Base-by-base conservation (phyloP, 2,797 vertebrate species). In the Phyllotis vaccarum region DNA sequence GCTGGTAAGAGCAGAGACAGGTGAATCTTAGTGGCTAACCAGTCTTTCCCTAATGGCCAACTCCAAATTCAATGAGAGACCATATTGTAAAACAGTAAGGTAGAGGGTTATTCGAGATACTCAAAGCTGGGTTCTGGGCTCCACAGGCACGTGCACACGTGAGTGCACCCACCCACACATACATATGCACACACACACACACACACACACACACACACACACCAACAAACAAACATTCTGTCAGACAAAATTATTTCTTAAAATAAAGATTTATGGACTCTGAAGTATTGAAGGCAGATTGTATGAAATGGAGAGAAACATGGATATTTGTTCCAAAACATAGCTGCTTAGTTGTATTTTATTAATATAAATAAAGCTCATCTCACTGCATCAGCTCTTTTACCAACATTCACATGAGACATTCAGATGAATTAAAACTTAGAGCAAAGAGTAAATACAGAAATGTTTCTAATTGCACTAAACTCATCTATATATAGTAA, bases 401-500 rank as follows among this genome's bases (percentile, higher is more conserved):
- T 88, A 92, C 37, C 76, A 80, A 29, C 79, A 14, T 86, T 89
- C 19, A 89, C 62, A 93, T 90, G 3, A 90, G 54, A 78, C 85
- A n/a, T n/a, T n/a, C n/a, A 95, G 87, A 95, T 93, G 72, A 94
- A 95, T 91, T 87, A 96, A 88, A 88, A 56, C 82, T 86, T 80
- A 93, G 94, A 87, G 40, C 9, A 40, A 93, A 91, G 43, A 86
- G 43, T 68, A 92, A 93, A 93, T 94, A 92, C 68, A 91, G 56
- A 95, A 93, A 83, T 89, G 37, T 24, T 83, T 96, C 81, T 72
- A 89, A 54, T 90, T 92, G 68, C 27, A 90, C 34, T 52, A 68
- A 86, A 66, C 49, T 85, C 3, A 1, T 60, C 34, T 89, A 40
- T 72, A 56, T 43, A 60, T 58, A 91, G 76, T 37, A 96, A 76